Conservation (phyloP, 2,888 invertebrate species). For the Barypeithes pellucidus region DNA sequence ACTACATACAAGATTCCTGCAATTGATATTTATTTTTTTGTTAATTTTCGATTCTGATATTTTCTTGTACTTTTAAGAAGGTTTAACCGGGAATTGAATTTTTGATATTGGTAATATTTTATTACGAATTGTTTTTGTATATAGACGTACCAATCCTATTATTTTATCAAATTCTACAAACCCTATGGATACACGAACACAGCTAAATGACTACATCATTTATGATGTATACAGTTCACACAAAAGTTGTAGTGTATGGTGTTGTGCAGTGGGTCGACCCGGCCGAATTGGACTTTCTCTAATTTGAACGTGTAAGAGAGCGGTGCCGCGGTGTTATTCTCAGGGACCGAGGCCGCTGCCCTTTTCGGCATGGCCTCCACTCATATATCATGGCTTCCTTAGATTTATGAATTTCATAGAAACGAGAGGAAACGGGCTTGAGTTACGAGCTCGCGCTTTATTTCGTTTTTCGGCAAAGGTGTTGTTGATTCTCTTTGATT, state of each 20-base stretch:
- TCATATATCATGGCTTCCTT: conserved; percentile 68
- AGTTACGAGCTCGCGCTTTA: conserved; percentile 51
- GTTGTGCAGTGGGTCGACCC: conserved; percentile 27
- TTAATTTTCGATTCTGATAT: too few species aligned
- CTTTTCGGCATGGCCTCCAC: conserved; percentile 70
- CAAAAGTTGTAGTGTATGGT: conserved; percentile 33
- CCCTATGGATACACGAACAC: conserved; percentile 13
- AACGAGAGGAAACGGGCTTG: conserved; percentile 50
- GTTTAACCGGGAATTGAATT: too few species aligned
- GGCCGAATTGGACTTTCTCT: conserved; percentile 50
- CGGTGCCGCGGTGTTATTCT: conserved; percentile 58
- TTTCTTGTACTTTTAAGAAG: too few species aligned
- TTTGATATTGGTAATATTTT: too few species aligned
- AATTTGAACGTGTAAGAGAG: conserved; percentile 42
- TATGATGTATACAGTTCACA: conserved; percentile 25
- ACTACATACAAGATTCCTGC: too few species aligned
- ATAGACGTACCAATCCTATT: too few species aligned
- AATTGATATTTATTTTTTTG: too few species aligned
- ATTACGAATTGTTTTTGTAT: too few species aligned
- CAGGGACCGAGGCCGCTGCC: conserved; percentile 67
- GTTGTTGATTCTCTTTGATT: conserved; percentile 51
- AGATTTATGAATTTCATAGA: conserved; percentile 57
- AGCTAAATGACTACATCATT: conserved; percentile 9
- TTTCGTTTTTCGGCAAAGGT: conserved; percentile 50
- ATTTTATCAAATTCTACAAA: neutral